Conservation (phyloP, 2,797 vertebrate genomes). For the Halcyon chelicuti region DNA sequence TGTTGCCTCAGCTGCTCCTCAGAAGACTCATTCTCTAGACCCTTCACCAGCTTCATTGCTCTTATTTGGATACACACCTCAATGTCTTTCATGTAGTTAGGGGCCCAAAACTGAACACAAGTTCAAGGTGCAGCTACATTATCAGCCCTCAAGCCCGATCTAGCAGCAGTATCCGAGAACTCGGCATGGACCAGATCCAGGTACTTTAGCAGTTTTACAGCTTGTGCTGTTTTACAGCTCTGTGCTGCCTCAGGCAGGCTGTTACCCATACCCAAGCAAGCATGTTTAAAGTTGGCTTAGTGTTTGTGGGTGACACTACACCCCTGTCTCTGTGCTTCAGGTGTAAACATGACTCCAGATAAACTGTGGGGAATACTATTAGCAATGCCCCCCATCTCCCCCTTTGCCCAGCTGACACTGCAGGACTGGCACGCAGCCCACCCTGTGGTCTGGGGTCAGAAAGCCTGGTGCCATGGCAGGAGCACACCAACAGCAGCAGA, state of each 20-base stretch:
- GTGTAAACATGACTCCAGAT: background rate
- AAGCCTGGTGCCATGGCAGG: background rate
- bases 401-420: background rate
- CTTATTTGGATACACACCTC: background rate
- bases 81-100: background rate
- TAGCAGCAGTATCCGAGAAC: background rate
- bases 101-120: background rate
- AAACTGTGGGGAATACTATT: background rate
- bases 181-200: conserved; percentile 15
- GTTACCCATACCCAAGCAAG: background rate
- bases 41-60: background rate
- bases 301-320: background rate
- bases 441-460: accelerated
- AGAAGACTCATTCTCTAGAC: background rate
- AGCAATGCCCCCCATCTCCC: accelerated
- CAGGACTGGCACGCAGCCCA: accelerated
- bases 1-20: background rate
- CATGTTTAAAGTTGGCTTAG: background rate
- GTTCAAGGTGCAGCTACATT: background rate
- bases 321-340: background rate
- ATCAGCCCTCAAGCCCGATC: background rate
- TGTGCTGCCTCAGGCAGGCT: background rate
- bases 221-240: conserved; percentile 15
- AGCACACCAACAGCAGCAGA: background rate
- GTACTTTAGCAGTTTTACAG: conserved; percentile 16